Evolutionary conservation across 2,113 vertebrate genomes (phyloP), one percentile per base, ranked within the genome.

Genomic region (Elanoides forficatus): DNA sequence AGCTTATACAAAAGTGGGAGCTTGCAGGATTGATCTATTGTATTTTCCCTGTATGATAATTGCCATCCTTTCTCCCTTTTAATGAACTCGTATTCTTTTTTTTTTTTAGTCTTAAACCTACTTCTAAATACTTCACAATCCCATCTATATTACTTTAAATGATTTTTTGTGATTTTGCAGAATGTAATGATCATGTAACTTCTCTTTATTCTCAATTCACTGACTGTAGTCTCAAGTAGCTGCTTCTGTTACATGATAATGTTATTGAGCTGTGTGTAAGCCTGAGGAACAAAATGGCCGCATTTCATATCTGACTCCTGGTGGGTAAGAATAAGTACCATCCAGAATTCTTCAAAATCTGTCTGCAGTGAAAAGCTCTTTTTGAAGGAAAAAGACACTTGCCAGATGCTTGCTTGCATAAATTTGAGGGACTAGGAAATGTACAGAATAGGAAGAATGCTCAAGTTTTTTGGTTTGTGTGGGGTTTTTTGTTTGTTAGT

Each of bases 181-280:
- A 92, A 81, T 58, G 43, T 65, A 87, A 59, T 67, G 36, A 43
- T 68, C 62, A 29, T 89, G 34, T 94, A 88, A 73, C 40, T 82
- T 68, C 17, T 86, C 60, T 92, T 93, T 79, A 80, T 96, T 96
- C 83, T 81, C 52, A 86, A n/a, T 92, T 96, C 48, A 88, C 65
- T 88, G 63, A 32, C 62, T 92, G 52, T 58, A 84, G 68, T 82
- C 78, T 92, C 68, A 86, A 42, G 92, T 97, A 93, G 47, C 83
- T 94, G 65, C 65, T 94, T 63, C 82, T 91, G 91, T 95, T 96
- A 88, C 10, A 11, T 38, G 88, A 47, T 88, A 63, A 92, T 38
- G 43, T 72, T 78, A 36, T 23, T 80, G 88, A 80, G 45, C 55
- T 88, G 60, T 55, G 62, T 94, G 72, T 60, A 72, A 88, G 62